Conservation (phyloP, 2,797 vertebrate genomes). For the Coluber constrictor region DNA sequence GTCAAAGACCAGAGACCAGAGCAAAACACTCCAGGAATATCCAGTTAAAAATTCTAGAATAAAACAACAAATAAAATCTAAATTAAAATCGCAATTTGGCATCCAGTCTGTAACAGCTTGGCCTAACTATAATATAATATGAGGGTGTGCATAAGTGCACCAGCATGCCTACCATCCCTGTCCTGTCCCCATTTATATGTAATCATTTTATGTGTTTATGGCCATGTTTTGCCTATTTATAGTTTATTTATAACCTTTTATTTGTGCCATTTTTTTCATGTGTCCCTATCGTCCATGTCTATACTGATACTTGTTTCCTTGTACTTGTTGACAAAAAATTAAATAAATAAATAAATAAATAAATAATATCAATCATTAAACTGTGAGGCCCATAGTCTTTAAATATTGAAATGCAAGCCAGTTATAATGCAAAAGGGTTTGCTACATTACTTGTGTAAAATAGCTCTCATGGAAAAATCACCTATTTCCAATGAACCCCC, state of each 20-base stretch:
- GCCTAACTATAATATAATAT: not conserved
- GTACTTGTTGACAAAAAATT: too few relatives aligned
- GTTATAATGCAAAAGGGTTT: not conserved
- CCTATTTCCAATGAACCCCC: not conserved
- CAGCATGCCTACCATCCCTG: too few relatives aligned
- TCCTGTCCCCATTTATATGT: too few relatives aligned
- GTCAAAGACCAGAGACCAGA: not conserved
- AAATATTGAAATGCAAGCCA: not conserved
- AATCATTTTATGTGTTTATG: too few relatives aligned
- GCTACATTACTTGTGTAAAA: not conserved
- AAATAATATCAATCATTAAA: not conserved
- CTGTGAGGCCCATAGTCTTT: not conserved
- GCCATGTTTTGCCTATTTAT: too few relatives aligned
- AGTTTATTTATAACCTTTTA: too few relatives aligned
- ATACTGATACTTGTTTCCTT: too few relatives aligned
- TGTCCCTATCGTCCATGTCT: too few relatives aligned
- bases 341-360: too few relatives aligned
- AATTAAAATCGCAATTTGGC: not conserved
- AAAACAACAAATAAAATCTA: not conserved
- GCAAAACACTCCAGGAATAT: not conserved
- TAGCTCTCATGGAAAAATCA: not conserved
- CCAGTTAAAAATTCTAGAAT: not conserved
- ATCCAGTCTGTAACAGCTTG: not conserved
- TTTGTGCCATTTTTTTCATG: too few relatives aligned
- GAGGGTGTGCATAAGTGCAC: too few relatives aligned